Base-by-base conservation (phyloP, 1,140 invertebrate genomes). In the Nixonia krombeini region DNA sequence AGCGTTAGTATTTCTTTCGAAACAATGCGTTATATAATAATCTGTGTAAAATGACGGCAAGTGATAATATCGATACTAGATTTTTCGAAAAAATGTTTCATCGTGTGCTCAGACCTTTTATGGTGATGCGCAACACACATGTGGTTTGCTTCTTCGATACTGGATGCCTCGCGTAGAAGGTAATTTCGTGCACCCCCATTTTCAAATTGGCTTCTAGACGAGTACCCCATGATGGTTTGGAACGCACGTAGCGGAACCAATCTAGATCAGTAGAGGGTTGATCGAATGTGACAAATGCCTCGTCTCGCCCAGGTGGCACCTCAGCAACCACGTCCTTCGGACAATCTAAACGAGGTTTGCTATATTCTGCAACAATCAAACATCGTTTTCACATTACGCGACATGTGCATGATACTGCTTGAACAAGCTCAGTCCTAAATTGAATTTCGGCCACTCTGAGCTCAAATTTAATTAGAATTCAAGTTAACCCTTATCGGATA, bases 221-320 rank as follows among this genome's bases (percentile, higher is more conserved):
- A 17, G 75, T 85, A 1, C 84, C 82, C 84, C 84, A 86, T 3
- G 80, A 80, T 6, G 85, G 85, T 47, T 80, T 81, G 35, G 84
- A 85, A 40, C 72, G 73, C 40, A 86, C 85, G 62, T 86, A 83
- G 17, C 85, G 81, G 64, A 85, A 84, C 83, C 82, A 86, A 75
- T 86, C 84, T 18, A 86, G 79, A 74, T 85, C 84, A 23, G 85
- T 85, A 13, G 76, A 79, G 10, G 85, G 85, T 49, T 84, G 84
- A 70, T 83, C 78, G 55, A 85, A 84, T 28, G 77, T 81, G 52
- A 86, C 81, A 63, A 85, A 84, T 15, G 79, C 80, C 40, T 84
- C 82, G 49, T 81, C 75, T 29, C 73, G 63, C 8, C 76, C 78
- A 2, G 81, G 80, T 12, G 82, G 72, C 31, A 85, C 38, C 45